Evolutionary conservation across 1,140 invertebrate genomes (phyloP).

Genomic region (Anadara kagoshimensis): DNA sequence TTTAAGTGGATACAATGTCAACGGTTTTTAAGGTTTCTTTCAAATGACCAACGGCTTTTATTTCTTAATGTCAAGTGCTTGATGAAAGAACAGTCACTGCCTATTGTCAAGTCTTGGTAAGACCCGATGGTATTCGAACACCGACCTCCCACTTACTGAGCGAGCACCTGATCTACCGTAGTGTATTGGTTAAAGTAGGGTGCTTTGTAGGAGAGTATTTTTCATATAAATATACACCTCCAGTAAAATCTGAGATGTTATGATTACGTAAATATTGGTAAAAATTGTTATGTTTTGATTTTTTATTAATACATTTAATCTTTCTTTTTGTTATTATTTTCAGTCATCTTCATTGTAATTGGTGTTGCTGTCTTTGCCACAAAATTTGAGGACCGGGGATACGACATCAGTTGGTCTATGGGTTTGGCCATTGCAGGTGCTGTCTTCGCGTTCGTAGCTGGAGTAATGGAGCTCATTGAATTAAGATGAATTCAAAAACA

Average conservation of each 20-base stretch:
- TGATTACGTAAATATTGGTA: background rate
- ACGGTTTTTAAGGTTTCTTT: background rate
- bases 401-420: constrained; percentile 61
- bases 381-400: constrained; percentile 35
- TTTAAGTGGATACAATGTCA: background rate
- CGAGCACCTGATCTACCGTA: no score
- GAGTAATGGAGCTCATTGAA: constrained; percentile 47
- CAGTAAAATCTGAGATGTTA: background rate
- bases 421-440: constrained; percentile 57
- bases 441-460: constrained; percentile 51
- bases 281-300: background rate
- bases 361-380: constrained; percentile 50
- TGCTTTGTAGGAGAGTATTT: no score
- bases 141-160: no score
- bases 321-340: constrained; percentile 26
- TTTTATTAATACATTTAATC: background rate
- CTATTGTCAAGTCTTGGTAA: no score
- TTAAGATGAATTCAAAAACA: background rate
- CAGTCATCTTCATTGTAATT: constrained; percentile 56
- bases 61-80: no score
- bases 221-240: no score
- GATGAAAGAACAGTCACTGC: no score
- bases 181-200: no score
- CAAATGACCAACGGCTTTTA: no score
- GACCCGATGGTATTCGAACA: no score